phyloP scores from a whole-genome alignment of 1,140 invertebrate genomes.

The Ctenoplectra terminalis region DNA sequence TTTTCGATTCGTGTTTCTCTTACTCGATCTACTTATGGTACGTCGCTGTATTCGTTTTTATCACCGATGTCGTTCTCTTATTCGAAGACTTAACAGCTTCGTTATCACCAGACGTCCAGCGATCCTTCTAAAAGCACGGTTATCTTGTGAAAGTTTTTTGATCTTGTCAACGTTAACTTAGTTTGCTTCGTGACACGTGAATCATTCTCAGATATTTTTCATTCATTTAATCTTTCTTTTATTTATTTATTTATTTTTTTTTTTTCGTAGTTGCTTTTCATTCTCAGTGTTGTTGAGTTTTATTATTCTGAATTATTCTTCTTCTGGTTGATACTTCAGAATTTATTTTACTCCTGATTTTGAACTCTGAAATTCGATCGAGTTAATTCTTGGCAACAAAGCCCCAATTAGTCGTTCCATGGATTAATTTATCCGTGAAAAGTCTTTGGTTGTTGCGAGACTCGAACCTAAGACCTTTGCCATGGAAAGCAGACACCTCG shows the following conservation, averaged over 20 bases:
- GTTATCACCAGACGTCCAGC: conserved; percentile 4
- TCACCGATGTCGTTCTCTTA: neutral
- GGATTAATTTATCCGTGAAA: neutral
- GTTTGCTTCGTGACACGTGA: too few species aligned
- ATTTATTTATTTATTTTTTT: too few species aligned
- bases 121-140: conserved; percentile 1
- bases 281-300: too few species aligned
- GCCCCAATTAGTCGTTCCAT: neutral
- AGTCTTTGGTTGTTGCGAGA: neutral
- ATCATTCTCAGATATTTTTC: too few species aligned
- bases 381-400: neutral
- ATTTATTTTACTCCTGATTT: too few species aligned
- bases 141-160: neutral
- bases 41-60: neutral
- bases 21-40: neutral
- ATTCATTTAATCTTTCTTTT: too few species aligned
- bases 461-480: neutral
- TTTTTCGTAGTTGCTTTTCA: too few species aligned
- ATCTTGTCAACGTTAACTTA: neutral
- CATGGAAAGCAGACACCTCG: neutral
- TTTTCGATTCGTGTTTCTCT: too few species aligned
- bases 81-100: conserved; percentile 34
- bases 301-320: too few species aligned
- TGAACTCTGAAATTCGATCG: too few species aligned
- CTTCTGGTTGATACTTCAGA: too few species aligned